phyloP scores from a whole-genome alignment of 2,888 invertebrate species.

The Cantharis lateralis region DNA sequence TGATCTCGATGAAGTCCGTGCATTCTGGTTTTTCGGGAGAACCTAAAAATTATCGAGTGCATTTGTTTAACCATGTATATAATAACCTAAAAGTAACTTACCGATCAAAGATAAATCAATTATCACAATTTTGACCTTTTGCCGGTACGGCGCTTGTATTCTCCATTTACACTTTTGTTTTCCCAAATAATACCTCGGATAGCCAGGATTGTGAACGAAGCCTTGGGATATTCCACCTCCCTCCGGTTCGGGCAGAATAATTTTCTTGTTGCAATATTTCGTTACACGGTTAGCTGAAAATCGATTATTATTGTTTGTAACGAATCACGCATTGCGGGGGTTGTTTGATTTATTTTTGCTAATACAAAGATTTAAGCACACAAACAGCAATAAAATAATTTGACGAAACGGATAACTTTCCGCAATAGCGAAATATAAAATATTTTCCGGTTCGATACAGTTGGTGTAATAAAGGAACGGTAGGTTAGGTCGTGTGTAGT shows the following conservation, averaged over 20 bases:
- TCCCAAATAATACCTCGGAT: constrained; percentile 75
- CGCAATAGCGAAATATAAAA: background rate
- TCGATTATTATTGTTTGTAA: background rate
- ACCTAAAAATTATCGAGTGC: background rate
- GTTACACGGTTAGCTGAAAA: constrained; percentile 55
- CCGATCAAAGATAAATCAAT: constrained; percentile 74
- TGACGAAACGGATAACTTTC: background rate
- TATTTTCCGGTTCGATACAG: constrained; percentile 9
- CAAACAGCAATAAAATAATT: background rate
- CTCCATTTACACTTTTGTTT: constrained; percentile 70
- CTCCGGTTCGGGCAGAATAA: constrained; percentile 51
- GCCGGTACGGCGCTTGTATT: constrained; percentile 65
- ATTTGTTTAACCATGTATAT: background rate
- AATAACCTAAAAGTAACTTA: constrained; percentile 52
- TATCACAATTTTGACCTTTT: constrained; percentile 67
- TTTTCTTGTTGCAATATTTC: constrained; percentile 58
- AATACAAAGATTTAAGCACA: background rate
- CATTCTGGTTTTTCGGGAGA: constrained; percentile 50
- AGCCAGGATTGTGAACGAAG: constrained; percentile 73
- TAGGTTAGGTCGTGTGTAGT: constrained; percentile 30
- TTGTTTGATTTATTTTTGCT: background rate
- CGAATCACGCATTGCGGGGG: background rate
- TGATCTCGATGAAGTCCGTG: constrained; percentile 60
- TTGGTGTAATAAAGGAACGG: constrained; percentile 21
- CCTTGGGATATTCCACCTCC: constrained; percentile 59